A percentile compares a stretch with the other conserved stretches of the same genome.
These are phyloP conservation scores for Tenthredo notha DNA, from an alignment of 2,888 invertebrate genomes.

Conservation along the genomic window DNA sequence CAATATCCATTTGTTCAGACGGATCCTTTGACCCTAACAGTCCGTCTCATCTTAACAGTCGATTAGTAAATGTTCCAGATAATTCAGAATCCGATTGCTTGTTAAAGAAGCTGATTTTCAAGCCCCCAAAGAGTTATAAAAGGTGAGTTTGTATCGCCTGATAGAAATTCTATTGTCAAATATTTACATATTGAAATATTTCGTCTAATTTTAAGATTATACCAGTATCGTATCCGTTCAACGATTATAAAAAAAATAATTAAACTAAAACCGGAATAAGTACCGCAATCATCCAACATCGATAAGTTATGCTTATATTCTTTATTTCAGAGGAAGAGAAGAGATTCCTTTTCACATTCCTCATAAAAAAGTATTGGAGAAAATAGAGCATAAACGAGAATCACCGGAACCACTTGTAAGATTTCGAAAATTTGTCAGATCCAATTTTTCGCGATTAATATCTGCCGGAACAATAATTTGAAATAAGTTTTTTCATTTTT, in stretches of 20 bases:
- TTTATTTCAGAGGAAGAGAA: slow-evolving; percentile 65
- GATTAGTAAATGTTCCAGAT: slow-evolving; percentile 37
- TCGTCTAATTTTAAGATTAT: not conserved
- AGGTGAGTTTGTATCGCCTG: not conserved
- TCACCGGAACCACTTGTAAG: slow-evolving; percentile 83
- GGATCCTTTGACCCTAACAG: not conserved
- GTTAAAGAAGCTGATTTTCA: slow-evolving; percentile 13
- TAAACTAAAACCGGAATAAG: not conserved
- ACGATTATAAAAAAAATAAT: not conserved
- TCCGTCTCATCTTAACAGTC: not conserved
- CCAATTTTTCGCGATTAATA: not conserved
- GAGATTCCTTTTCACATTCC: slow-evolving; percentile 82
- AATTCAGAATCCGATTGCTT: slow-evolving; percentile 6
- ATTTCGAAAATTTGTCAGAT: slow-evolving; percentile 10
- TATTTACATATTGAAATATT: not conserved
- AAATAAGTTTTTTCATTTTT: not conserved
- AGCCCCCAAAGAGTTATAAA: slow-evolving; percentile 30
- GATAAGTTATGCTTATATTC: slow-evolving; percentile 21
- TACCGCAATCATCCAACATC: not conserved
- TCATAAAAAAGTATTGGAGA: slow-evolving; percentile 82
- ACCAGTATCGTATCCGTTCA: no score
- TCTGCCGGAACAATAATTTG: not conserved
- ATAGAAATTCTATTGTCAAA: not conserved
- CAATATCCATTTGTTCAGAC: not conserved
- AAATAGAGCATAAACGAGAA: slow-evolving; percentile 81